A percentile compares a stretch with the other conserved stretches of the same genome.
phyloP scores from a whole-genome alignment of 2,113 vertebrate genomes.

The Otolemur garnettii region DNA sequence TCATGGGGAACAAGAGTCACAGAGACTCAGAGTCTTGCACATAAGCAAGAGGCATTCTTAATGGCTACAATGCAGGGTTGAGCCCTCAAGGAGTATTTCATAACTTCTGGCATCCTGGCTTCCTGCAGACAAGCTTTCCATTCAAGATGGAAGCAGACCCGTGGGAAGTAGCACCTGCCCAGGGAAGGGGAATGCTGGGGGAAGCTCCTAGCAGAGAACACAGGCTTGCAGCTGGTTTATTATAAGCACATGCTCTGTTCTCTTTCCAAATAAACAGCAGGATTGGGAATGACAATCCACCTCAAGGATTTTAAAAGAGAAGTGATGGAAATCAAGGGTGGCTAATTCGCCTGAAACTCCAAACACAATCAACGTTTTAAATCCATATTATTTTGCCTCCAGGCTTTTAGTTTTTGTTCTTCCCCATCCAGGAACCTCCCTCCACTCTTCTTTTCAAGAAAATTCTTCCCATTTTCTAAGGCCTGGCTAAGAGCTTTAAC shows the following conservation, averaged over 20 bases:
- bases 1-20: neutral
- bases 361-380: neutral
- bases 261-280: slow-evolving; percentile 56
- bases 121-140: neutral
- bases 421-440: neutral
- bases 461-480: slow-evolving; percentile 1
- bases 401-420: slow-evolving; percentile 19
- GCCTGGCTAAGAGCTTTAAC: neutral
- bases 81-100: neutral
- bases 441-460: neutral
- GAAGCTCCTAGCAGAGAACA: slow-evolving; percentile 22
- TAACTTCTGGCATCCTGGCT: slow-evolving; percentile 3
- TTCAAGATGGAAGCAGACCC: neutral
- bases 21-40: neutral
- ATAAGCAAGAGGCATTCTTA: neutral
- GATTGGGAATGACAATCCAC: neutral
- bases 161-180: slow-evolving; percentile 18
- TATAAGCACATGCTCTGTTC: neutral
- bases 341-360: neutral
- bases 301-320: slow-evolving; percentile 52
- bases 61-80: neutral
- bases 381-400: neutral
- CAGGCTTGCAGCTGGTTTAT: slow-evolving; percentile 55
- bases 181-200: slow-evolving; percentile 1
- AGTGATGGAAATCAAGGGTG: slow-evolving; percentile 31